Evolutionary conservation across 2,888 invertebrate genomes (phyloP).

Genomic region (Platerodrilus igneus): DNA sequence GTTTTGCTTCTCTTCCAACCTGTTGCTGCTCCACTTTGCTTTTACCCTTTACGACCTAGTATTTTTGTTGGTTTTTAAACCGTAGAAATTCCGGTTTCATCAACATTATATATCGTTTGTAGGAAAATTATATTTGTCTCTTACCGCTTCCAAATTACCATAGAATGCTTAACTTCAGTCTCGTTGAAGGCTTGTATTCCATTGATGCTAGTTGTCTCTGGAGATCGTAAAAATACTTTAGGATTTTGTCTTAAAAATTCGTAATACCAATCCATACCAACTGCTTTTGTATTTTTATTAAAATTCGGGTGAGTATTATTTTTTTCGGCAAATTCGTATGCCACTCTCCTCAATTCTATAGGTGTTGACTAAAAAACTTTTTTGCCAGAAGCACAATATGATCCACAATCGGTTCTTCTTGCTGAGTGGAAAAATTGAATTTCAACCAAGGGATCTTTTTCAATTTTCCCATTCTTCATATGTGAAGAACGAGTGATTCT

Average conservation of each 20-base stretch:
- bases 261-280: conserved; percentile 53
- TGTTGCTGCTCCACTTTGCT: conserved; percentile 32
- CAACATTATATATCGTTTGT: conserved; percentile 32
- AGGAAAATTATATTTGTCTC: conserved; percentile 16
- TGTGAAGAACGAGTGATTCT: no score
- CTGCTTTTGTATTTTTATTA: conserved; percentile 41
- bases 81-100: conserved; percentile 35
- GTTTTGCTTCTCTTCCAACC: conserved; percentile 30
- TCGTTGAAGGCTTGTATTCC: conserved; percentile 33
- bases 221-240: conserved; percentile 23
- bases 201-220: conserved; percentile 36
- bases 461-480: no score
- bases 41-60: conserved; percentile 31
- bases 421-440: no score
- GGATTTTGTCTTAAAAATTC: conserved; percentile 51
- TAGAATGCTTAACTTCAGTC: conserved; percentile 22
- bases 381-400: conserved; percentile 25
- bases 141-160: conserved; percentile 12
- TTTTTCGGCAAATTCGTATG: conserved; percentile 52
- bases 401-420: conserved; percentile 25
- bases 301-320: conserved; percentile 12
- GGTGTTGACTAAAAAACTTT: conserved; percentile 23
- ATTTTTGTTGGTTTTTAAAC: conserved; percentile 32
- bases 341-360: conserved; percentile 48
- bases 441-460: no score